These are phyloP conservation scores for Papilio glaucus DNA, from an alignment of 1,140 invertebrate genomes.

Conservation along the genomic window DNA sequence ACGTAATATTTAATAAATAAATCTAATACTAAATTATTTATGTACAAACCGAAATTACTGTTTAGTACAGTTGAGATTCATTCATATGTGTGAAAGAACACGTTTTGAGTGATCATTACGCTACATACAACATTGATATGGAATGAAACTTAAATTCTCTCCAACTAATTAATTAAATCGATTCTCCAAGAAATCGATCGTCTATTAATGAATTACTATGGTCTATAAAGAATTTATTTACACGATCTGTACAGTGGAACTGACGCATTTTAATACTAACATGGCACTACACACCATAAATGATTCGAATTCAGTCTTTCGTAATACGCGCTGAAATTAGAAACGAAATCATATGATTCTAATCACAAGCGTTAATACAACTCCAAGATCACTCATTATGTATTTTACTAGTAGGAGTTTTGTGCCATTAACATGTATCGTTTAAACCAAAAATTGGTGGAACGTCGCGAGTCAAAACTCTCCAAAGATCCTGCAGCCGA, in stretches of 20 bases:
- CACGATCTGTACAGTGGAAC: slow-evolving; percentile 55
- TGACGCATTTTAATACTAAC: slow-evolving; percentile 72
- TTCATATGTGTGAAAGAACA: slow-evolving; percentile 40
- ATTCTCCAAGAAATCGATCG: slow-evolving; percentile 45
- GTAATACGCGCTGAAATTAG: slow-evolving; percentile 56
- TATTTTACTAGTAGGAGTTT: slow-evolving; percentile 32
- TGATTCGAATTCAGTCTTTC: slow-evolving; percentile 78
- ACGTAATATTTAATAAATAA: slow-evolving; percentile 70
- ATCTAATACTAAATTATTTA: slow-evolving; percentile 60
- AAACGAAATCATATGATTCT: slow-evolving; percentile 43
- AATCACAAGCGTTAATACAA: slow-evolving; percentile 39
- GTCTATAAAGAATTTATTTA: slow-evolving; percentile 58
- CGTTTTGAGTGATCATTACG: slow-evolving; percentile 1
- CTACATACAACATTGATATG: background rate
- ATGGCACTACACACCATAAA: slow-evolving; percentile 79
- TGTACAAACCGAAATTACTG: slow-evolving; percentile 62
- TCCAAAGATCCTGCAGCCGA: background rate
- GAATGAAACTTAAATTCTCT: slow-evolving; percentile 16
- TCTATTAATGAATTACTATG: slow-evolving; percentile 48
- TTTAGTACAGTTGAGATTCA: slow-evolving; percentile 69
- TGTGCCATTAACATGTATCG: slow-evolving; percentile 25
- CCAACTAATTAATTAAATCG: slow-evolving; percentile 10
- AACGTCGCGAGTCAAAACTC: background rate
- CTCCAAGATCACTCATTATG: slow-evolving; percentile 38
- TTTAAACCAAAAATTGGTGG: background rate